Base-by-base conservation (phyloP, 2,797 vertebrate genomes). In the Limnodromus scolopaceus region DNA sequence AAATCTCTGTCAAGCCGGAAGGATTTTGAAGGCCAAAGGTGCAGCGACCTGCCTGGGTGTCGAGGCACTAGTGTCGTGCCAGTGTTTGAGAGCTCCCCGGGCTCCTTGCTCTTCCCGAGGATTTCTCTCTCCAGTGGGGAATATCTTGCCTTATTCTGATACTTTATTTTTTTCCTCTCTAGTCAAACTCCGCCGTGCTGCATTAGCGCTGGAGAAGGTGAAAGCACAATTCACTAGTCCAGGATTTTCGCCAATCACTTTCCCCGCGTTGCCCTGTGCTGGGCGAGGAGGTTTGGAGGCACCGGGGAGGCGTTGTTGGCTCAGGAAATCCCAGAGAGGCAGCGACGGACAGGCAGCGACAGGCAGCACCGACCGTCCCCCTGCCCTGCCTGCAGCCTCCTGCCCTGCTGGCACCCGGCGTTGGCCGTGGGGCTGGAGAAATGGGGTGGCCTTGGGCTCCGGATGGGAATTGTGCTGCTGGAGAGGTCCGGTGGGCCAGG, bases 161-260 rank as follows among this genome's bases (percentile, higher is more conserved):
- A 32, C 13, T 16, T n/a, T 2, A 55, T 22, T 39, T 34, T 49
- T 32, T 18, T 11, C 16, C 28, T 58, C 54, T 43, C 20, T 5
- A 27, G 23, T 53, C 41, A 0, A 19, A 12, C 7, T 9, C 45
- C 2, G 3, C 36, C 2, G 48, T 4, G 17, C 57, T 46, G 46
- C 0, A 0, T 36, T 38, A 1, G n/a, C 0, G 0, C 34, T 12
- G 45, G 68, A 15, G 36, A 25, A 70, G 27, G 1, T 0, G 8
- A 34, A n/a, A n/a, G 61, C 60, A 4, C 43, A 7, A 0, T 10
- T 81, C 75, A 0, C 23, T 10, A 5, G 16, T 11, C 20, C 48
- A 1, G 64, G 13, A 1, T 15, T 76, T 75, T 66, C 60, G 45
- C 38, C 32, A 41, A 8, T 24, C 23, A 1, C 3, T 27, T 41